Base-by-base conservation (phyloP, 2,888 invertebrate genomes). In the Therioaphis trifolii region DNA sequence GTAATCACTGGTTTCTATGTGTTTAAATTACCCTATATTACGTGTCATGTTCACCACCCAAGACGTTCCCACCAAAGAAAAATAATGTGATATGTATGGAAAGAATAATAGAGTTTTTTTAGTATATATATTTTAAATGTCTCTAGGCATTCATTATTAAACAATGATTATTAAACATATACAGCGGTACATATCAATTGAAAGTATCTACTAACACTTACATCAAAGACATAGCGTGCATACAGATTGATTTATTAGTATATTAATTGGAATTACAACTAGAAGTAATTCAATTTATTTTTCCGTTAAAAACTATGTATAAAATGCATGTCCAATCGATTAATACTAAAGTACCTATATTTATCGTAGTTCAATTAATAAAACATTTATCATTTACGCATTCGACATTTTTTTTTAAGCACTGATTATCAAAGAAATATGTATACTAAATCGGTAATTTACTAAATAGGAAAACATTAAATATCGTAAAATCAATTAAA, bases 1-100 rank as follows among this genome's bases (percentile, higher is more conserved):
- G 29, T 15, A 71, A 72, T 49, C 12, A 49, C 43, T 27, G 52
- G 46, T 49, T 15, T 49, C 7, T 63, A n/a, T 14, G 49, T 35
- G 66, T 77, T 63, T 35, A 66, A 77, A 77, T 77, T 66, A 66
- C 35, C 21, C 55, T n/a, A 11, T n/a, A 11, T 35, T 52, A 40
- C 71, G 71, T 80, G 80, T 71, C 43, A 49, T 27, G 71, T 49
- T 61, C 61, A 61, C 80, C 80, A 80, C 80, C 80, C 80, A 80
- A 80, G 80, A 80, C 58, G 80, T 71, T 80, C 29, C 58, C 80
- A 46, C 46, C 58, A 46, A 58, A 27, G 61, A 27, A 80, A 71
- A 71, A 55, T 40, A n/a, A 43, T 24, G n/a, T n/a, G n/a, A n/a
- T 75, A 40, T 40, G 40, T 40, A 40, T 3, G 24, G 52, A 58